Evolutionary conservation across 2,113 vertebrate genomes (phyloP).

Genomic region (Callaeas wilsoni): DNA sequence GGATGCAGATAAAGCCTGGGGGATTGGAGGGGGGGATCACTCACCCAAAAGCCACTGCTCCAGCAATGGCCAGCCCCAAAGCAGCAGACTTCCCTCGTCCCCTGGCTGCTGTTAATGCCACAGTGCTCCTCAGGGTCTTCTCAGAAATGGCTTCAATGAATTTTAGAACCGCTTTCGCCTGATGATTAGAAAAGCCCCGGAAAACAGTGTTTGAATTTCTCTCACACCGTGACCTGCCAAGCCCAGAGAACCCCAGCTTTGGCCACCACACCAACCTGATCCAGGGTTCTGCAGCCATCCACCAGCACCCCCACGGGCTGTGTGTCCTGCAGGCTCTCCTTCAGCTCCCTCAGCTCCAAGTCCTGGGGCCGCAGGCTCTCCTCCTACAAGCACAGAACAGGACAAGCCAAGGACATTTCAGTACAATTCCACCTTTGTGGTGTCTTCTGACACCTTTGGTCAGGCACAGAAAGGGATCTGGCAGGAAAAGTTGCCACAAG

Average conservation of each 20-base stretch:
- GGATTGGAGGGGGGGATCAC: not conserved
- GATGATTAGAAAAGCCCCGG: not conserved
- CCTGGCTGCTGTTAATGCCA: slow-evolving; percentile 90
- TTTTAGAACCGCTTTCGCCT: slow-evolving; percentile 93
- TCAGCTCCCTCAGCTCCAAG: slow-evolving; percentile 87
- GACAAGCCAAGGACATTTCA: not conserved
- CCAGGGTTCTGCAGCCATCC: slow-evolving; percentile 90
- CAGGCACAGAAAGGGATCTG: not conserved
- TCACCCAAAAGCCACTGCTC: slow-evolving; percentile 95
- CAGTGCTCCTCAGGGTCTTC: slow-evolving; percentile 93
- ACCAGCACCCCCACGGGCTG: slow-evolving; percentile 92
- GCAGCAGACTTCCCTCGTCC: slow-evolving; percentile 98
- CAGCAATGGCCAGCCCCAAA: slow-evolving; percentile 89
- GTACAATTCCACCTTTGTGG: not conserved
- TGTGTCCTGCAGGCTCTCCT: slow-evolving; percentile 92
- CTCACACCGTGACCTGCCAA: not conserved
- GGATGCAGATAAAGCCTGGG: not conserved
- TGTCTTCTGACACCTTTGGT: not conserved
- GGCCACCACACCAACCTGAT: slow-evolving; percentile 79
- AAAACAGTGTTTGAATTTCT: not conserved
- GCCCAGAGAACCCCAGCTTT: too few relatives aligned
- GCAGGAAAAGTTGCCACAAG: not conserved
- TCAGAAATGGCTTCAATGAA: slow-evolving; percentile 97
- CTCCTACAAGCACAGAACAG: slow-evolving; percentile 67
- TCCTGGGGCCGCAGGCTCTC: slow-evolving; percentile 78